phyloP scores from a whole-genome alignment of 2,113 vertebrate species.

The Mesembrinibis cayennensis region DNA sequence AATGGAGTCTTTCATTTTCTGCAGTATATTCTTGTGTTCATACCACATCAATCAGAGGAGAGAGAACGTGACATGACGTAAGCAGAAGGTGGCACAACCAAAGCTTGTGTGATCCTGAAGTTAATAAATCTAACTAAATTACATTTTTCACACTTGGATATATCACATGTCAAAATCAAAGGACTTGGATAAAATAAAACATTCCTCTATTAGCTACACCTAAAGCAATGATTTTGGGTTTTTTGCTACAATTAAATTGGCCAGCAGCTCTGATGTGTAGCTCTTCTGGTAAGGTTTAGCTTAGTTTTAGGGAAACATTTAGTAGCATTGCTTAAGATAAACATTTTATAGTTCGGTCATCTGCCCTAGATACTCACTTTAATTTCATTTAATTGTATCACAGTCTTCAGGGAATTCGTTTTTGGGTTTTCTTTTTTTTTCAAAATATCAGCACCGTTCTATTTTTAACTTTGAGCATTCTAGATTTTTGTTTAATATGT shows the following conservation, averaged over 20 bases:
- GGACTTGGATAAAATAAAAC: not conserved
- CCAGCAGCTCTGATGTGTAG: not conserved
- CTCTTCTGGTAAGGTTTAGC: not conserved
- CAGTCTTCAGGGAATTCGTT: not conserved
- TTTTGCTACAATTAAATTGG: not conserved
- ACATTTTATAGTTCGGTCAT: not conserved
- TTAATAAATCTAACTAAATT: not conserved
- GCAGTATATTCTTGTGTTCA: not conserved
- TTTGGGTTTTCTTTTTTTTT: not conserved
- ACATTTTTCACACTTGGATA: not conserved
- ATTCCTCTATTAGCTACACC: not conserved
- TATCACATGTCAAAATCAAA: not conserved
- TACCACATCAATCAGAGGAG: not conserved
- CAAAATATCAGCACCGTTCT: not conserved
- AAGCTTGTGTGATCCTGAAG: not conserved
- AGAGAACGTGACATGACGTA: not conserved
- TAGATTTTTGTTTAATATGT: not conserved
- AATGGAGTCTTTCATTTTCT: not conserved
- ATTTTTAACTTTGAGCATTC: not conserved
- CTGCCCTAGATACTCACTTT: not conserved
- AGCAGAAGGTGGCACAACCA: not conserved
- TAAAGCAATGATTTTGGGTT: not conserved
- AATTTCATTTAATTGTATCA: not conserved
- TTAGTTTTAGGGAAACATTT: not conserved
- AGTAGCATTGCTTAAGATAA: not conserved